phyloP scores from a whole-genome alignment of 2,888 invertebrate species.

The Aspidiotus rigidus region DNA sequence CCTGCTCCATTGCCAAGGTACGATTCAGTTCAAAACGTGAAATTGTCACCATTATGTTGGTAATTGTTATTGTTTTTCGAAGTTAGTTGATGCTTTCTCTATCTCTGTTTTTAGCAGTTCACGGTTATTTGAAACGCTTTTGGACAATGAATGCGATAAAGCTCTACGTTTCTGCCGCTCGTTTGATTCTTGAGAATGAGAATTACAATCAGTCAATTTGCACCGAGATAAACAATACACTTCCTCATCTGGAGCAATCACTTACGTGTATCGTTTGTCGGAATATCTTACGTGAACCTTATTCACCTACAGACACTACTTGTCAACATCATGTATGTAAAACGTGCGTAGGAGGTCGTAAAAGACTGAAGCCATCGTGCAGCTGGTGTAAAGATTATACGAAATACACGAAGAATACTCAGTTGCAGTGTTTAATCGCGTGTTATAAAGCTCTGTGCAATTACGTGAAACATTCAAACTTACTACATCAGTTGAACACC shows the following conservation, averaged over 20 bases:
- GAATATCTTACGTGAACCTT: slow-evolving; percentile 69
- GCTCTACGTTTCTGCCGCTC: slow-evolving; percentile 70
- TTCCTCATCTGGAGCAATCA: slow-evolving; percentile 76
- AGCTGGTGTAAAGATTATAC: slow-evolving; percentile 75
- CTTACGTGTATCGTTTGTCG: slow-evolving; percentile 84
- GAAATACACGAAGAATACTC: slow-evolving; percentile 71
- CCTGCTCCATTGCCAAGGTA: too few relatives aligned
- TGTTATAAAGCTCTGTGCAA: slow-evolving; percentile 84
- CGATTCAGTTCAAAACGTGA: too few relatives aligned
- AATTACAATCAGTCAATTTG: slow-evolving; percentile 13
- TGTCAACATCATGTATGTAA: slow-evolving; percentile 87
- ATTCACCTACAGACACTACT: slow-evolving; percentile 63
- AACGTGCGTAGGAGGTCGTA: slow-evolving; percentile 71
- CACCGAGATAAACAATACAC: slow-evolving; percentile 8
- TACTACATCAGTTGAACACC: slow-evolving; percentile 58
- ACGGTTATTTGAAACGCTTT: too few relatives aligned
- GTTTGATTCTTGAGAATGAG: slow-evolving; percentile 52
- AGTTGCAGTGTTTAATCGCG: slow-evolving; percentile 68
- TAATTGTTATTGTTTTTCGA: too few relatives aligned
- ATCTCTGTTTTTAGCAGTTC: too few relatives aligned
- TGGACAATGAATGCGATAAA: slow-evolving; percentile 64
- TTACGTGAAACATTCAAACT: slow-evolving; percentile 54
- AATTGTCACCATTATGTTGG: too few relatives aligned
- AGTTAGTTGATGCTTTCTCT: too few relatives aligned
- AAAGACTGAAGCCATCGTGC: slow-evolving; percentile 75